A percentile compares a stretch with the other conserved stretches of the same genome.
phyloP scores from a whole-genome alignment of 1,140 invertebrate species.

The Cylas formicarius region DNA sequence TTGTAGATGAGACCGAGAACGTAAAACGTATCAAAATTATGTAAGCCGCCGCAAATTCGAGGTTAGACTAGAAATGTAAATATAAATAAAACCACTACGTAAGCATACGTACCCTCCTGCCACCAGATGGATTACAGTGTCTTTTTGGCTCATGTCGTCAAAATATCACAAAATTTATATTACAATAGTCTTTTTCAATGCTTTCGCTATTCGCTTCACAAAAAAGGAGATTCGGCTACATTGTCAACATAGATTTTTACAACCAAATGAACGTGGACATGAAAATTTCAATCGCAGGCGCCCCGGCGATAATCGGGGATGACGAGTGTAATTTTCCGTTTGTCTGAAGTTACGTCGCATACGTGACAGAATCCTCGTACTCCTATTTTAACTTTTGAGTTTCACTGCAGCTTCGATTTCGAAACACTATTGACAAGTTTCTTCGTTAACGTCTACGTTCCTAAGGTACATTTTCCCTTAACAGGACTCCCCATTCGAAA shows the following conservation, averaged over 20 bases:
- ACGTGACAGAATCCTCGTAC: conserved; percentile 16
- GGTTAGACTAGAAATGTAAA: conserved; percentile 1
- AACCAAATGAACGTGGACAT: neutral
- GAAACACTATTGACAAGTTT: too few species aligned
- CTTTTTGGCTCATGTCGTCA: conserved; percentile 60
- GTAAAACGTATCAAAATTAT: conserved; percentile 4
- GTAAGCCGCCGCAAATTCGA: neutral
- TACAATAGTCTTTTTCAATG: conserved; percentile 1
- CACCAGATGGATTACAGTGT: conserved; percentile 78
- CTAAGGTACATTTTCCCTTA: too few species aligned
- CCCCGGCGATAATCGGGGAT: neutral
- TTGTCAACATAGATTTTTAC: neutral
- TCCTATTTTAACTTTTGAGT: too few species aligned
- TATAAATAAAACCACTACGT: conserved; percentile 19
- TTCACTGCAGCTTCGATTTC: too few species aligned
- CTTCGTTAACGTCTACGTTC: too few species aligned
- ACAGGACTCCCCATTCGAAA: too few species aligned
- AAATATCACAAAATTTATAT: conserved; percentile 13
- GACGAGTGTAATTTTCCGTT: neutral
- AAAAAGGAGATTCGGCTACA: neutral
- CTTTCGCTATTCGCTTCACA: neutral
- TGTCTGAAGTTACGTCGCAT: conserved; percentile 1
- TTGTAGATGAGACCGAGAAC: conserved; percentile 14
- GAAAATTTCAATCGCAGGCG: neutral
- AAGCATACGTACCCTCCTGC: conserved; percentile 70